A percentile compares a stretch with the other conserved stretches of the same genome.
These are phyloP conservation scores for Amphiprion percula DNA, from an alignment of 2,113 vertebrate genomes.

Conservation along the genomic window DNA sequence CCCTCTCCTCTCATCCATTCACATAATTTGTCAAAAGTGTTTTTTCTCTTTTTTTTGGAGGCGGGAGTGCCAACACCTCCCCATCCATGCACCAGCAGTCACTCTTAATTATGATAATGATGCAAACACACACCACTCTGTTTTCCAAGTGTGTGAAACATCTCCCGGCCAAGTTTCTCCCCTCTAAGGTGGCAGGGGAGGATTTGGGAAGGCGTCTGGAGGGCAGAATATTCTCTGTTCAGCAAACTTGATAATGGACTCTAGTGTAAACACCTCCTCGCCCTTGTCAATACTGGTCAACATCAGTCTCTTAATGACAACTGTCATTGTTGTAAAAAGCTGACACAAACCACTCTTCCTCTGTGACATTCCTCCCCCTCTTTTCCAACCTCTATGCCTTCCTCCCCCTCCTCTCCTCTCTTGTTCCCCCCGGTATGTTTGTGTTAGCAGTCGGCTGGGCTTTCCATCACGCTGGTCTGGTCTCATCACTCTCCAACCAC, in stretches of 20 bases:
- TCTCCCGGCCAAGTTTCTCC: conserved; percentile 25
- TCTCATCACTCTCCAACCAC: conserved; percentile 76
- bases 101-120: conserved; percentile 77
- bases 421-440: conserved; percentile 72
- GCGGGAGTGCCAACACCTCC: conserved; percentile 40
- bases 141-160: conserved; percentile 59
- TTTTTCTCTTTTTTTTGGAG: not conserved
- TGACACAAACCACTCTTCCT: conserved; percentile 65
- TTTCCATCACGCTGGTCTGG: conserved; percentile 79
- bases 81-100: conserved; percentile 45
- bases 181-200: not conserved
- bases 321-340: conserved; percentile 41
- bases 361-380: conserved; percentile 47
- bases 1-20: conserved; percentile 62
- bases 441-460: conserved; percentile 81
- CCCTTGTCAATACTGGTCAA: conserved; percentile 68
- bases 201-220: not conserved
- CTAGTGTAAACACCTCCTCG: conserved; percentile 64
- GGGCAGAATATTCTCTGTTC: conserved; percentile 29
- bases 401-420: conserved; percentile 10
- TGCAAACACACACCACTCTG: conserved; percentile 56
- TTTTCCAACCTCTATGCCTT: conserved; percentile 17
- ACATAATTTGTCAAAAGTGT: conserved; percentile 59
- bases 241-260: conserved; percentile 73
- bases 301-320: conserved; percentile 63